Conservation (phyloP, 2,113 vertebrate genomes). For the Leptobrachium ailaonicum region DNA sequence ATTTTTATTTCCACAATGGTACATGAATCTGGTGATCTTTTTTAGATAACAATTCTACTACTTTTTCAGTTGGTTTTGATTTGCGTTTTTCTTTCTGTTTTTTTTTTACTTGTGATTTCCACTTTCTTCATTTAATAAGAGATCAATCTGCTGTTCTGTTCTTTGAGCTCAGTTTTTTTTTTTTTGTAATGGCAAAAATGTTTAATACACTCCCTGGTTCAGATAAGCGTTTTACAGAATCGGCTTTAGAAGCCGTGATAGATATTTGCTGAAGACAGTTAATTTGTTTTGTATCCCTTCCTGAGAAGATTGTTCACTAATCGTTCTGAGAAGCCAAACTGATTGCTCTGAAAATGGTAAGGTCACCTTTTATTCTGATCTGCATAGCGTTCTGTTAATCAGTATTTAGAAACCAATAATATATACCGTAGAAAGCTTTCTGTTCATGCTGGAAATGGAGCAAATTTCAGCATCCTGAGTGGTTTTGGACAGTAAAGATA, state of each 20-base stretch:
- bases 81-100: neutral
- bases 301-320: slow-evolving; percentile 73
- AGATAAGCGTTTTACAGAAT: slow-evolving; percentile 66
- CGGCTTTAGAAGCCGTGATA: slow-evolving; percentile 73
- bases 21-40: too few relatives aligned
- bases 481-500: neutral
- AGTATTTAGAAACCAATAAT: slow-evolving; percentile 24
- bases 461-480: neutral
- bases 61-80: neutral
- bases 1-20: too few relatives aligned
- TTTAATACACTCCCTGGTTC: slow-evolving; percentile 50
- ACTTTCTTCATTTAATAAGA: neutral
- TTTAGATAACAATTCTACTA: too few relatives aligned
- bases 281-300: slow-evolving; percentile 75
- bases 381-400: slow-evolving; percentile 46
- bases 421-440: slow-evolving; percentile 20
- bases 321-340: slow-evolving; percentile 69
- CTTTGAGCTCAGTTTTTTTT: neutral
- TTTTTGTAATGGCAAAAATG: slow-evolving; percentile 44
- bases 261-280: slow-evolving; percentile 77
- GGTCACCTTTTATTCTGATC: slow-evolving; percentile 64
- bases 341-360: slow-evolving; percentile 69
- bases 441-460: neutral
- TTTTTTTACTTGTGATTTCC: neutral
- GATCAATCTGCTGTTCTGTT: neutral